A percentile compares a stretch with the other conserved stretches of the same genome.
phyloP scores from a whole-genome alignment of 2,888 invertebrate species.

The Germaria angustata region DNA sequence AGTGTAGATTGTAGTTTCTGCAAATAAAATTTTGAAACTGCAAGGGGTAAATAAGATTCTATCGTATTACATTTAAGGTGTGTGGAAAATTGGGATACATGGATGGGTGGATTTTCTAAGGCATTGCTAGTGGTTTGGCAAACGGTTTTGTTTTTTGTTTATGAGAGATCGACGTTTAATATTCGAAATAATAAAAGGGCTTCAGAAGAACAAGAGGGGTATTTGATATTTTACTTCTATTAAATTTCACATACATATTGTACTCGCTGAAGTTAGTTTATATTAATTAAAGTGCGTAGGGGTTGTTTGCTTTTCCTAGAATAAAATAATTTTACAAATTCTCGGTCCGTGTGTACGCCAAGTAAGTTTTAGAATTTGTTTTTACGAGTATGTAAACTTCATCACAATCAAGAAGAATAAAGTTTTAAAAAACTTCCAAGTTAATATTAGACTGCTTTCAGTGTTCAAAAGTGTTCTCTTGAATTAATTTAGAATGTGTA shows the following conservation, averaged over 20 bases:
- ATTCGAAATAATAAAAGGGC: neutral
- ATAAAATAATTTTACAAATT: neutral
- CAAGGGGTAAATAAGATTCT: neutral
- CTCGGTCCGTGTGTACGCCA: slow-evolving; percentile 40
- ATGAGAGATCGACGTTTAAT: slow-evolving; percentile 50
- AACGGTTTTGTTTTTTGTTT: slow-evolving; percentile 8
- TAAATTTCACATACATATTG: neutral
- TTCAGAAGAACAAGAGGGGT: neutral
- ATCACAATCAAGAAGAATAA: neutral
- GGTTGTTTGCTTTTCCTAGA: neutral
- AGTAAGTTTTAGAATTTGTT: slow-evolving; percentile 36
- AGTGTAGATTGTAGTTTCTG: slow-evolving; percentile 57
- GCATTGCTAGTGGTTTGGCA: neutral
- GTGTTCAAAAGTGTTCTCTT: too few species aligned
- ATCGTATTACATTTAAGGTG: neutral
- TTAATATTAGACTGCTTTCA: too few species aligned
- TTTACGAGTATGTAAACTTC: neutral
- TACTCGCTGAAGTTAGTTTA: slow-evolving; percentile 6
- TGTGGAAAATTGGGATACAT: slow-evolving; percentile 5
- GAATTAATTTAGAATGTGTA: neutral
- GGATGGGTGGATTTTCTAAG: neutral
- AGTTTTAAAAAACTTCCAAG: neutral
- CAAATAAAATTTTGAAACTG: slow-evolving; percentile 47
- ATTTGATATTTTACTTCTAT: neutral
- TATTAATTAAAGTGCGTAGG: slow-evolving; percentile 11